Conservation (phyloP, 2,113 vertebrate genomes). For the Psittacara wagleri region DNA sequence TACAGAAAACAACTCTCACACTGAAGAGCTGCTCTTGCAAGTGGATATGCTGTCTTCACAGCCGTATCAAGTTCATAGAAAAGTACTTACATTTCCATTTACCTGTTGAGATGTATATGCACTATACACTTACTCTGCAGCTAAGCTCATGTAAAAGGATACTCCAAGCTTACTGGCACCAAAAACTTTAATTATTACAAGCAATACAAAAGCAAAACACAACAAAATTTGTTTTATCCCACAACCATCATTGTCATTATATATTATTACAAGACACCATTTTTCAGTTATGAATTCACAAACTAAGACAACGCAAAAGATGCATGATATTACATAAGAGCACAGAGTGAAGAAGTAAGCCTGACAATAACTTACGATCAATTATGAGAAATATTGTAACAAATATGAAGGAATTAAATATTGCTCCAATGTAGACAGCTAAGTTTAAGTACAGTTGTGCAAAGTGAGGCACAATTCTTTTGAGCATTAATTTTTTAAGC, state of each 20-base stretch:
- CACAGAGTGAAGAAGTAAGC: background rate
- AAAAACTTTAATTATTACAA: background rate
- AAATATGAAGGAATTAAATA: background rate
- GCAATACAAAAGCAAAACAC: background rate
- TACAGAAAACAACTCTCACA: background rate
- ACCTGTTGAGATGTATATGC: background rate
- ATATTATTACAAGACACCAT: background rate
- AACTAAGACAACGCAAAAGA: background rate
- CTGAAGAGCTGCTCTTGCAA: background rate
- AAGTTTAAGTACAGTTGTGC: background rate
- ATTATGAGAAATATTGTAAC: background rate
- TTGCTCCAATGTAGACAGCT: background rate
- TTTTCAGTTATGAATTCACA: background rate
- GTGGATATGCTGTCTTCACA: background rate
- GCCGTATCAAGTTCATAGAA: background rate
- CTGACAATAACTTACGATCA: background rate
- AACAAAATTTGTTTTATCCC: background rate
- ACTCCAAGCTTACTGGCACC: background rate
- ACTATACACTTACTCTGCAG: background rate
- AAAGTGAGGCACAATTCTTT: background rate
- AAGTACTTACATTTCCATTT: background rate
- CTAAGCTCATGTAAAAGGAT: background rate
- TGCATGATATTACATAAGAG: background rate
- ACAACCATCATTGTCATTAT: background rate
- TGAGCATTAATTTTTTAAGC: background rate